Base-by-base conservation (phyloP, 2,888 invertebrate genomes). In the Aromia moschata region DNA sequence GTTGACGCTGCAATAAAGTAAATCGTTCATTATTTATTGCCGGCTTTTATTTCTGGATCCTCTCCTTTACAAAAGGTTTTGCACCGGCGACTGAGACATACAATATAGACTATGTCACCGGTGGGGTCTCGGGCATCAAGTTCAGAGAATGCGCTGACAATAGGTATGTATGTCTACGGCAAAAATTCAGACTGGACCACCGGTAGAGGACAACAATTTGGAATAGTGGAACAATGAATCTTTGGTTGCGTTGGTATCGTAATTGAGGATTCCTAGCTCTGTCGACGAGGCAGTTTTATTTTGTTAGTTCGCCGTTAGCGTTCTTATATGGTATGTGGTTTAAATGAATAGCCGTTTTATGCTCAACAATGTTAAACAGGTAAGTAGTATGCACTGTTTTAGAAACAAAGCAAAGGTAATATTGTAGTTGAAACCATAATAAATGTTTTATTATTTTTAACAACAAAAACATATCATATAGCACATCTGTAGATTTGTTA, bases 1-100 rank as follows among this genome's bases (percentile, higher is more conserved):
- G 80, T 80, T 77, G 76, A 75, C 62, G 76, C 77, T 80, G 80
- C 81, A 80, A 81, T 80, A 81, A 80, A 79, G 74, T 77, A 78
- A 80, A 77, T 79, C 78, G 79, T 79, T 80, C 78, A 79, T 80
- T 81, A 79, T 77, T 79, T 75, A 54, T 45, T 18, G 16, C 45
- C 36, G 37, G n/a, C 16, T 54, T 54, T 54, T 37, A 54, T 37
- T 44, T 52, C 12, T 12, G 31, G 31, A 30, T 41, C 40, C 46
- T 46, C 31, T 52, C 52, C 31, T 31, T 11, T 41, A 40, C 52
- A 40, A 41, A 52, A 41, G 41, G 40, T 40, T 49, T 51, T 55
- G 51, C 49, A 46, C 59, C 59, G 59, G 37, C 52, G 51, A 55
- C 56, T 56, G 46, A 45, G 52, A 57, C 55, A 54, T 55, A 58